Conservation (phyloP, 2,797 vertebrate genomes). For the Molossus molossus region DNA sequence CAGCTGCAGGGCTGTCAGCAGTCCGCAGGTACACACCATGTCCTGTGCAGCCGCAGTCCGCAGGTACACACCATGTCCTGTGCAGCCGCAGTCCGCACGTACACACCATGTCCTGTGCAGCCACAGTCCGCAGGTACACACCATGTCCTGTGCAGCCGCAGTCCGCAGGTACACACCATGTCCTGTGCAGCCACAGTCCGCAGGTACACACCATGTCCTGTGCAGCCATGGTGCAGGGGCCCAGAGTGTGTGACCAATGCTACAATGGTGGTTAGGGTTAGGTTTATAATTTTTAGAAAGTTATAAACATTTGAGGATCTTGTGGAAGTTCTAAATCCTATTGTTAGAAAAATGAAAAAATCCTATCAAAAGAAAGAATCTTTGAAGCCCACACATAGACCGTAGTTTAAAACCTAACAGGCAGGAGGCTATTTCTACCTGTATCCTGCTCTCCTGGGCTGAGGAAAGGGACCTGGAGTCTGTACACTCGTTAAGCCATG, state of each 20-base stretch:
- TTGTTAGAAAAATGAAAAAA: constrained; percentile 17
- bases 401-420: neutral
- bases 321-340: neutral
- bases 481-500: neutral
- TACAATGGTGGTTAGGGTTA: neutral
- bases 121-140: too few relatives aligned
- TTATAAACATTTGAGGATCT: neutral
- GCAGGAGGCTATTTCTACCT: neutral
- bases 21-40: neutral
- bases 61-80: neutral
- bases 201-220: neutral
- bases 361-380: neutral
- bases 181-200: neutral
- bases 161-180: neutral
- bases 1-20: neutral
- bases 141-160: neutral
- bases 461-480: neutral
- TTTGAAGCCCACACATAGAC: neutral
- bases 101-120: neutral
- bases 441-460: neutral
- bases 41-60: too few relatives aligned
- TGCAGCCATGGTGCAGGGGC: neutral
- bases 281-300: neutral
- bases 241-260: neutral
- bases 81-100: neutral